Conservation (phyloP, 2,888 invertebrate genomes). For the Clunio marinus region DNA sequence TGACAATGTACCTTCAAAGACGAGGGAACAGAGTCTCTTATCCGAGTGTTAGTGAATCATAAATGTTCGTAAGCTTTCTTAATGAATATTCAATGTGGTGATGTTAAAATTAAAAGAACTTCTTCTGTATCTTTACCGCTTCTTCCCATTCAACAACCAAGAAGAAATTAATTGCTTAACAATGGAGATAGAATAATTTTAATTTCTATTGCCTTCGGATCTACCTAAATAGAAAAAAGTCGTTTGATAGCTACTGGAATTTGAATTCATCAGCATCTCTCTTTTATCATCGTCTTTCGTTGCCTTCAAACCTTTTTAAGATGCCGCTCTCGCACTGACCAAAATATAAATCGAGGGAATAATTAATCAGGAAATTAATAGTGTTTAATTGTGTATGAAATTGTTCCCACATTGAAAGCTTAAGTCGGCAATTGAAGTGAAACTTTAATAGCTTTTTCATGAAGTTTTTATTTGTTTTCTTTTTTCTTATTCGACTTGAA, state of each 20-base stretch:
- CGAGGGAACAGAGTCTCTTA: too few species aligned
- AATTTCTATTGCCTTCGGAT: background rate
- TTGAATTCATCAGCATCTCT: background rate
- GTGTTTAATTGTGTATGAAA: background rate
- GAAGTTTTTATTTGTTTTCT: too few species aligned
- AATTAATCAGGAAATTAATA: background rate
- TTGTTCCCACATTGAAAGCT: background rate
- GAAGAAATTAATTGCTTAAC: constrained; percentile 10
- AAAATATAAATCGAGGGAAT: background rate
- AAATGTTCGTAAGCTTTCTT: background rate
- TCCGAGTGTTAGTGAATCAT: too few species aligned
- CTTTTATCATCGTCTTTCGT: background rate
- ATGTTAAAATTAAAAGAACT: background rate
- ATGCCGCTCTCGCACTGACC: too few species aligned
- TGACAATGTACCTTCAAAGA: too few species aligned
- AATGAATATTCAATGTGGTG: constrained; percentile 19
- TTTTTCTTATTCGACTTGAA: too few species aligned
- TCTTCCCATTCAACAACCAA: too few species aligned
- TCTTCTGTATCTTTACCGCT: too few species aligned
- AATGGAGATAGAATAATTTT: background rate
- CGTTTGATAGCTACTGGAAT: background rate
- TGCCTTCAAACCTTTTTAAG: background rate
- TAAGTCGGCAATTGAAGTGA: too few species aligned
- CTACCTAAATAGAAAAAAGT: background rate
- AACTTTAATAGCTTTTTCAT: too few species aligned